Conservation (phyloP, 2,797 vertebrate genomes). For the Phoxinus dragarum region DNA sequence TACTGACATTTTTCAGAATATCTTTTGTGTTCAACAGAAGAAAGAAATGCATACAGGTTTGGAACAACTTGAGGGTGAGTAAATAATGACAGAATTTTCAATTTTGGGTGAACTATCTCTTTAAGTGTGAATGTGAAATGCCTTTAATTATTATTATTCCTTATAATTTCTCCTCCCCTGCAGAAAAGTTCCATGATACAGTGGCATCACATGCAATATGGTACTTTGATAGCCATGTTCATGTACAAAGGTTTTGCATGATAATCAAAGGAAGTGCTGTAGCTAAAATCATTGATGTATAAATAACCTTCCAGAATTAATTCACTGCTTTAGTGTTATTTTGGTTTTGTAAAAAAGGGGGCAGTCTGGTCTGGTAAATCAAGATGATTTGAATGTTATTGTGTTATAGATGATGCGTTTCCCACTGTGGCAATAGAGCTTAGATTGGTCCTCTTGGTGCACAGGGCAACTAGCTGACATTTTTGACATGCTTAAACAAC, state of each 20-base stretch:
- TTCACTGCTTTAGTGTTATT: background rate
- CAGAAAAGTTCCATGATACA: background rate
- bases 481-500: conserved; percentile 40
- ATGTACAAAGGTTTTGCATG: background rate
- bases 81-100: background rate
- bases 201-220: background rate
- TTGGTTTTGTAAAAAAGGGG: background rate
- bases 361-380: background rate
- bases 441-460: conserved; percentile 2
- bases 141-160: background rate
- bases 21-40: background rate
- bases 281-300: background rate
- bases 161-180: no score
- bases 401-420: background rate
- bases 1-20: background rate
- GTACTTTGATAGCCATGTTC: background rate
- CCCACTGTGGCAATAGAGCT: background rate
- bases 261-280: background rate
- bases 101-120: background rate
- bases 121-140: background rate
- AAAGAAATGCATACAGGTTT: no score
- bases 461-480: background rate
- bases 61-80: no score
- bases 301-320: background rate
- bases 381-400: background rate